These are phyloP conservation scores for Oscheius myriophilus DNA, from an alignment of 2,888 invertebrate genomes.

Conservation along the genomic window DNA sequence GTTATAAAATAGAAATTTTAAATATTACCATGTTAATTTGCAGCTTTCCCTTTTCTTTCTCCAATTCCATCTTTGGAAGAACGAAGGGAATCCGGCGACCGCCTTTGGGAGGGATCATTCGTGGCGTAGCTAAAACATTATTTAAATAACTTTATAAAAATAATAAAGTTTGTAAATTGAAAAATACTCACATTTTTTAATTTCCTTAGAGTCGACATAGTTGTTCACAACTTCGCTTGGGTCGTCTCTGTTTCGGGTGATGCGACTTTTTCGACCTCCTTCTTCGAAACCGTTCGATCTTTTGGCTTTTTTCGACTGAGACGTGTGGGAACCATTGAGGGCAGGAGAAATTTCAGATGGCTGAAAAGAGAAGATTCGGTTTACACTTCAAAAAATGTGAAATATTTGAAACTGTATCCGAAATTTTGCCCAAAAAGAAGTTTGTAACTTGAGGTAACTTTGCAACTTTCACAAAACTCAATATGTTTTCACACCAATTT, in stretches of 20 bases:
- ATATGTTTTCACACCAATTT: no score
- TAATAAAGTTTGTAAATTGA: neutral
- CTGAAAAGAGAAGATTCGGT: no score
- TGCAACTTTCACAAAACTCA: no score
- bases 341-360: no score
- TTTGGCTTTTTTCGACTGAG: neutral
- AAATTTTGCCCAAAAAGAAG: no score
- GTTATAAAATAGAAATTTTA: no score
- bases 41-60: slow-evolving; percentile 29
- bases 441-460: no score
- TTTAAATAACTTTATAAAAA: no score
- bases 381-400: no score
- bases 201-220: slow-evolving; percentile 25
- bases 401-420: no score
- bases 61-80: slow-evolving; percentile 19
- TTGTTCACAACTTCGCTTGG: slow-evolving; percentile 24
- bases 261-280: slow-evolving; percentile 2
- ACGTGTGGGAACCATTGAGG: no score
- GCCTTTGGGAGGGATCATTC: slow-evolving; percentile 29
- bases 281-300: neutral
- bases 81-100: slow-evolving; percentile 15
- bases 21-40: slow-evolving; percentile 28
- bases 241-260: slow-evolving; percentile 27
- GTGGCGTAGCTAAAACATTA: neutral
- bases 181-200: slow-evolving; percentile 9